Percentiles rank a stretch among this genome's conserved stretches.
phyloP scores from a whole-genome alignment of 1,140 invertebrate species.

The Drosophila lacteicornis region DNA sequence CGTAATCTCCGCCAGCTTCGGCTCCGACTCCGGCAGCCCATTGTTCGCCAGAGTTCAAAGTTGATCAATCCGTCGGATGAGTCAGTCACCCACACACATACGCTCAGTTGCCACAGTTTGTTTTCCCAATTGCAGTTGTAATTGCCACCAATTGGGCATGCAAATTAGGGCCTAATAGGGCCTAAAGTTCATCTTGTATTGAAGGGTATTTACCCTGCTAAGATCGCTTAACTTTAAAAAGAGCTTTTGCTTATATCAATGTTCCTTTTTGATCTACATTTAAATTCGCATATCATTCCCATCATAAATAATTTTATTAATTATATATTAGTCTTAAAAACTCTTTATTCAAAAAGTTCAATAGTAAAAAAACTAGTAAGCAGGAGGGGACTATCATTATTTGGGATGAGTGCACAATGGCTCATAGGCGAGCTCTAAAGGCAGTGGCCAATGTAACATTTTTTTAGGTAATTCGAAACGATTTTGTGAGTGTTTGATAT shows the following conservation, averaged over 20 bases:
- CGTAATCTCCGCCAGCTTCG: slow-evolving; percentile 40
- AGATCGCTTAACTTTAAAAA: too few species aligned
- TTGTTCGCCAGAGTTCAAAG: slow-evolving; percentile 68
- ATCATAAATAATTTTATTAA: too few species aligned
- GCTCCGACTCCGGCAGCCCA: slow-evolving; percentile 11
- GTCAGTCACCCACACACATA: slow-evolving; percentile 44
- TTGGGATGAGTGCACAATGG: not conserved
- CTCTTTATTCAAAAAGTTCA: too few species aligned
- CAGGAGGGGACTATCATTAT: too few species aligned
- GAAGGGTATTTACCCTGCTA: slow-evolving; percentile 12
- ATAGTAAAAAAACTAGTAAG: too few species aligned
- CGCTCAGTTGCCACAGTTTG: slow-evolving; percentile 45
- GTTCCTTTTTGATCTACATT: too few species aligned
- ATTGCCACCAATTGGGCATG: slow-evolving; percentile 47
- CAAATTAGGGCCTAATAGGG: slow-evolving; percentile 47
- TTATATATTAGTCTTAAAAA: too few species aligned
- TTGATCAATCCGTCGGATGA: slow-evolving; percentile 60
- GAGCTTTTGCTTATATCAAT: too few species aligned
- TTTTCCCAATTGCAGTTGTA: slow-evolving; percentile 61
- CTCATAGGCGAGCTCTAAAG: not conserved
- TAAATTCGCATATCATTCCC: too few species aligned
- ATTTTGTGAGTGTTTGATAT: not conserved
- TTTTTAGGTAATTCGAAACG: too few species aligned
- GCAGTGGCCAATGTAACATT: too few species aligned
- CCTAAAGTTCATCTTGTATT: not conserved